A percentile compares a stretch with the other conserved stretches of the same genome.
Evolutionary conservation across 1,140 invertebrate genomes (phyloP).

Genomic region (Paralvinella palmiformis): DNA sequence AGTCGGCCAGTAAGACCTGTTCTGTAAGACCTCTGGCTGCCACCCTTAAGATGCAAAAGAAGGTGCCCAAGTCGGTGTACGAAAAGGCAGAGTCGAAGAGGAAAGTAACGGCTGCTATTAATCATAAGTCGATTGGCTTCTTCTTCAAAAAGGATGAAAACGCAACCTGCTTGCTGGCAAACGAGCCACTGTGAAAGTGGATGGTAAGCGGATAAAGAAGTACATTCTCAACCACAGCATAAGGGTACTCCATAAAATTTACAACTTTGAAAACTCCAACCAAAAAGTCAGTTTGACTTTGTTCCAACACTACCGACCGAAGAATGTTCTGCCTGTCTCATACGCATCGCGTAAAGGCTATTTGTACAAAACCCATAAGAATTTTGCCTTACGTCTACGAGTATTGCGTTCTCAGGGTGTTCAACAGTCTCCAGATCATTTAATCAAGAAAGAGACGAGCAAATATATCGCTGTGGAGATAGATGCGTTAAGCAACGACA

Average conservation of each 20-base stretch:
- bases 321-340: neutral
- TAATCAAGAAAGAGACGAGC: neutral
- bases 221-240: slow-evolving; percentile 4
- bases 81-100: neutral
- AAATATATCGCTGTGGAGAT: neutral
- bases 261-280: neutral
- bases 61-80: neutral
- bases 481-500: neutral
- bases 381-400: neutral
- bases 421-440: neutral
- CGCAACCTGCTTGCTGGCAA: neutral
- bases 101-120: neutral
- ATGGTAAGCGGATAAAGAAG: neutral
- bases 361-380: neutral
- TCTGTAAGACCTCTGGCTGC: neutral
- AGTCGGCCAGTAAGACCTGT: neutral
- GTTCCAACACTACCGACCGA: neutral
- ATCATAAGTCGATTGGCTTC: neutral
- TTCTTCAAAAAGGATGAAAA: neutral
- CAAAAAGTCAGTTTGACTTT: neutral
- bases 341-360: neutral
- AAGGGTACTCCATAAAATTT: neutral
- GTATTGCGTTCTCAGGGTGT: no score
- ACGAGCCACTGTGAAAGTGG: neutral
- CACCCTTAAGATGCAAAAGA: neutral